phyloP scores from a whole-genome alignment of 53 echinoderm and acorn worm species.

The Zoroaster sp. region DNA sequence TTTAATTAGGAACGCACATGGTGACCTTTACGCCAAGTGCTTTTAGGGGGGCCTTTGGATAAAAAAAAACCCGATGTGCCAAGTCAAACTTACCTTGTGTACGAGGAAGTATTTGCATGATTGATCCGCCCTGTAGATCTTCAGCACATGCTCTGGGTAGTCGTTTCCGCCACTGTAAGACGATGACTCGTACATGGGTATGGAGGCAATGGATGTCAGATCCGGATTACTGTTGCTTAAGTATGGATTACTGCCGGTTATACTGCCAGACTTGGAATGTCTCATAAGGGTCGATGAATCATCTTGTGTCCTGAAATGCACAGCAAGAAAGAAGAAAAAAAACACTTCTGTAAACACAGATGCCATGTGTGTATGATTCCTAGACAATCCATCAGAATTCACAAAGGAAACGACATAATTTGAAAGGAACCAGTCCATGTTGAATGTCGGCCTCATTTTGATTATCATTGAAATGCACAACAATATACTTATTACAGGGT shows the following conservation, averaged over 20 bases:
- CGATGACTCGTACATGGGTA: slow-evolving; percentile 65
- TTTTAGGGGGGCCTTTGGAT: too few relatives aligned
- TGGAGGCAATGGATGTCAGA: slow-evolving; percentile 75
- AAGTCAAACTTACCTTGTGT: slow-evolving; percentile 78
- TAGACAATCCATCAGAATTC: background rate
- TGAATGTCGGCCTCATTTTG: background rate
- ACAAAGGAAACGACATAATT: background rate
- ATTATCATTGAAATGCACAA: too few relatives aligned
- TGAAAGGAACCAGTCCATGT: background rate
- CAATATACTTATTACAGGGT: too few relatives aligned
- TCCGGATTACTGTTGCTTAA: slow-evolving; percentile 98
- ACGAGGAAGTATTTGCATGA: slow-evolving; percentile 98
- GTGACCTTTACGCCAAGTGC: too few relatives aligned
- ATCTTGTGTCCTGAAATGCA: slow-evolving; percentile 47
- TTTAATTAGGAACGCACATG: too few relatives aligned
- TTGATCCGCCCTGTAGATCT: slow-evolving; percentile 93
- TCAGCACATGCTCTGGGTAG: slow-evolving; percentile 92
- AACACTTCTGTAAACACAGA: background rate
- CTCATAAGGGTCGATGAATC: slow-evolving; percentile 62
- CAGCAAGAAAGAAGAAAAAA: background rate
- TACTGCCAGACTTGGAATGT: slow-evolving; percentile 71
- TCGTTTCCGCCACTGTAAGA: slow-evolving; percentile 63
- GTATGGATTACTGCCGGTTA: slow-evolving; percentile 75
- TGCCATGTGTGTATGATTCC: background rate
- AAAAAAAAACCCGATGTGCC: background rate